phyloP scores from a whole-genome alignment of 2,797 vertebrate species.

The Chloroceryle amazona region DNA sequence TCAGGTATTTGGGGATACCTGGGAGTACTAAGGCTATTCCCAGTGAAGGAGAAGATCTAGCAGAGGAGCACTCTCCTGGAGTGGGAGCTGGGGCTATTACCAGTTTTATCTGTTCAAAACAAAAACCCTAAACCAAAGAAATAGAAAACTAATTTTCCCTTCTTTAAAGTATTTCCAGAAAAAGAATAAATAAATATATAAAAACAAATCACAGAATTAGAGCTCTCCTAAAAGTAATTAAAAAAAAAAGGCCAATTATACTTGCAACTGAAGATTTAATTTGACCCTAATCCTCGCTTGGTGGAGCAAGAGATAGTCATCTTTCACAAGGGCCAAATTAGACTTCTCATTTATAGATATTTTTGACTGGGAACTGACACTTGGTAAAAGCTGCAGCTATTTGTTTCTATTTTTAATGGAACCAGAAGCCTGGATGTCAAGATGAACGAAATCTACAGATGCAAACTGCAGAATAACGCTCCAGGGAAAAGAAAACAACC shows the following conservation, averaged over 20 bases:
- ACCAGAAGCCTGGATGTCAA: background rate
- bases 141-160: background rate
- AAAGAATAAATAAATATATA: background rate
- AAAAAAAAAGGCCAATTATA: background rate
- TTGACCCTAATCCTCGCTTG: background rate
- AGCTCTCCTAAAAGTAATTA: background rate
- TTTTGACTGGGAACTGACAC: background rate
- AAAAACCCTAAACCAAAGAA: background rate
- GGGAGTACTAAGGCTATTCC: background rate
- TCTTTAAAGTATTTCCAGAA: background rate
- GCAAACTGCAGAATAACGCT: background rate
- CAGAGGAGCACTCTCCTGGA: background rate
- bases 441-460: background rate
- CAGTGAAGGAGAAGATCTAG: background rate
- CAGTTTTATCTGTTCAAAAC: background rate
- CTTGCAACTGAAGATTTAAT: background rate
- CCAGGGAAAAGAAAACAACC: background rate
- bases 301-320: background rate
- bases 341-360: background rate
- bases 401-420: conserved; percentile 21
- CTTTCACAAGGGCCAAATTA: background rate
- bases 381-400: background rate
- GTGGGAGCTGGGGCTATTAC: background rate
- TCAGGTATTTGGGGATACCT: background rate
- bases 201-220: background rate